Evolutionary conservation across 2,113 vertebrate genomes (phyloP).

Genomic region (Ammodytes marinus): DNA sequence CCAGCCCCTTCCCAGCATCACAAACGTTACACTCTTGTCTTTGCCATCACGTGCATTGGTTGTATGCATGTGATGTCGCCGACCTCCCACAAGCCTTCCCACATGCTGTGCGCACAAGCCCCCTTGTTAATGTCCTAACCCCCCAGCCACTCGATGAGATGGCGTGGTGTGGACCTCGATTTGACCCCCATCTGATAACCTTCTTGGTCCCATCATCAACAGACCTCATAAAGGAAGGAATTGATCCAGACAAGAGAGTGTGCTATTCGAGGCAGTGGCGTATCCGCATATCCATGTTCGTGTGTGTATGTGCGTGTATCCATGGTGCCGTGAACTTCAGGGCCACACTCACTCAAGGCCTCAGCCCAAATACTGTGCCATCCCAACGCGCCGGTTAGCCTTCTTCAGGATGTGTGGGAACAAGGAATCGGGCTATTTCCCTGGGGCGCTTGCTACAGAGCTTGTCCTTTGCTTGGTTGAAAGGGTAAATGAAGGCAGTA

Average conservation of each 20-base stretch:
- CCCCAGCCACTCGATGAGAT: conserved; percentile 26
- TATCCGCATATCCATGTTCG: conserved; percentile 23
- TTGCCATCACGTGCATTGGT: conserved; percentile 56
- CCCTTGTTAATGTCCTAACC: conserved; percentile 59
- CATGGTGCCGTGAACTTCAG: conserved; percentile 46
- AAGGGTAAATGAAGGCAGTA: conserved; percentile 76
- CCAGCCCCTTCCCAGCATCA: conserved; percentile 29
- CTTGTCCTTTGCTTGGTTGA: conserved; percentile 77
- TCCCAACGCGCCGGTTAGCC: conserved; percentile 42
- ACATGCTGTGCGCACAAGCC: conserved; percentile 59
- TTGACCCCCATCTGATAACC: conserved; percentile 85
- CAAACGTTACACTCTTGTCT: conserved; percentile 40
- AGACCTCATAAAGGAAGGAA: conserved; percentile 82
- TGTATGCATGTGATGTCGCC: conserved; percentile 65
- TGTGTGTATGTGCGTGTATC: conserved; percentile 40
- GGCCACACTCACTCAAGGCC: conserved; percentile 42
- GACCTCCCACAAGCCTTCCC: conserved; percentile 31
- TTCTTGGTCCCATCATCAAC: conserved; percentile 74
- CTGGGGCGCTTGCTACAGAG: conserved; percentile 59
- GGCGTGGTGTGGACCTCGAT: conserved; percentile 47
- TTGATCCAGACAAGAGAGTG: conserved; percentile 76
- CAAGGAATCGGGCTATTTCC: conserved; percentile 74
- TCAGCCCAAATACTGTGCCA: conserved; percentile 60
- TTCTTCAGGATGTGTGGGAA: conserved; percentile 78
- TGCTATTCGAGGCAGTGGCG: conserved; percentile 56